Conservation (phyloP, 1,140 invertebrate species). For the Megalonaias nervosa region DNA sequence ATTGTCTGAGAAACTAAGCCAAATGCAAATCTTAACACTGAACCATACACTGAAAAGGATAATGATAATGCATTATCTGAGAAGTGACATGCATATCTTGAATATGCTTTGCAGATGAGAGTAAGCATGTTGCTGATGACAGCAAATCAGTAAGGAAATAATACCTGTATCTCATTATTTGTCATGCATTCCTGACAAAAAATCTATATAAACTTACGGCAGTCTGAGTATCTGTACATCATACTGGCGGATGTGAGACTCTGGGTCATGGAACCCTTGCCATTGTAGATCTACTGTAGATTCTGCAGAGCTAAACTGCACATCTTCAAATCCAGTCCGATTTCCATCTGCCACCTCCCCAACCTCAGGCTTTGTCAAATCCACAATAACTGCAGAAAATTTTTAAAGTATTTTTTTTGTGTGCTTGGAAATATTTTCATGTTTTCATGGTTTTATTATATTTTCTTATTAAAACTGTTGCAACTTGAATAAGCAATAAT, state of each 20-base stretch:
- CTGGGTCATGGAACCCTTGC: slow-evolving; percentile 46
- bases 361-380: slow-evolving; percentile 44
- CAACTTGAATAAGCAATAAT: too few relatives aligned
- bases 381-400: slow-evolving; percentile 37
- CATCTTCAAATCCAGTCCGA: slow-evolving; percentile 32
- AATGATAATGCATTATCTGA: too few relatives aligned
- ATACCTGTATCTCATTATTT: not conserved
- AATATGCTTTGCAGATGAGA: too few relatives aligned
- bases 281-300: slow-evolving; percentile 50
- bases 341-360: slow-evolving; percentile 51
- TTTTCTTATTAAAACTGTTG: too few relatives aligned
- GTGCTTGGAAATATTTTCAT: too few relatives aligned
- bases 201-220: slow-evolving; percentile 25
- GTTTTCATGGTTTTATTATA: too few relatives aligned
- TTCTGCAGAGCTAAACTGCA: slow-evolving; percentile 26
- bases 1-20: too few relatives aligned
- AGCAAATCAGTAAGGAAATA: not conserved
- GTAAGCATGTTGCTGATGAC: too few relatives aligned
- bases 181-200: not conserved
- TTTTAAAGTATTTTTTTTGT: too few relatives aligned
- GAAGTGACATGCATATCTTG: too few relatives aligned
- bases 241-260: slow-evolving; percentile 50
- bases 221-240: slow-evolving; percentile 38
- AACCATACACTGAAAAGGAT: too few relatives aligned
- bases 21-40: too few relatives aligned